A percentile compares a stretch with the other conserved stretches of the same genome.
Conservation (phyloP, 2,113 vertebrate genomes). For the Sprattus sprattus region DNA sequence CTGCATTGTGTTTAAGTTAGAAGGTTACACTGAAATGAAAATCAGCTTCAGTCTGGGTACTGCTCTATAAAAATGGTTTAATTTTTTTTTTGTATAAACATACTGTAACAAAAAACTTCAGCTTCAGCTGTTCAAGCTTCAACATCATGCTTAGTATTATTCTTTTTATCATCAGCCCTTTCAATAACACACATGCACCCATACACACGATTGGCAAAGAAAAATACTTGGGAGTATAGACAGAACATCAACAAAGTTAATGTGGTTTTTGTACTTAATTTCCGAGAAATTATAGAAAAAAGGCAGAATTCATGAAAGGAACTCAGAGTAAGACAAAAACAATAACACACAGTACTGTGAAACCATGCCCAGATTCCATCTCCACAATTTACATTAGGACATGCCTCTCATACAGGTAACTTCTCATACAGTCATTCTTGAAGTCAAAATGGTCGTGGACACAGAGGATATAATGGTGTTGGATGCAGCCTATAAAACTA, state of each 20-base stretch:
- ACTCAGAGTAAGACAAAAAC: background rate
- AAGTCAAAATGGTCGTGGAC: background rate
- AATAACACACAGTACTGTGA: background rate
- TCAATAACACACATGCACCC: background rate
- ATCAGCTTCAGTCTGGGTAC: background rate
- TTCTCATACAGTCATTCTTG: background rate
- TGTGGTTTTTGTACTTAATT: background rate
- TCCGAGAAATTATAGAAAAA: background rate
- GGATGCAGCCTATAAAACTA: conserved; percentile 70
- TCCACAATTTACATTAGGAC: background rate
- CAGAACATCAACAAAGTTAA: background rate
- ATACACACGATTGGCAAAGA: background rate
- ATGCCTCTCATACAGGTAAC: background rate
- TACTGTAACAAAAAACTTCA: conserved; percentile 1
- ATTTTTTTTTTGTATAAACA: conserved; percentile 10
- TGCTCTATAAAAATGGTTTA: conserved; percentile 18
- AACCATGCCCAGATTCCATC: background rate
- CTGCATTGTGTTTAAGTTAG: too few relatives aligned
- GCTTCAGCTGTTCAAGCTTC: background rate
- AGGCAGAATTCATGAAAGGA: background rate
- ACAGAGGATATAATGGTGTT: background rate
- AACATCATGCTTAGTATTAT: conserved; percentile 8
- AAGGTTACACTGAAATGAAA: background rate
- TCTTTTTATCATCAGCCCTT: background rate
- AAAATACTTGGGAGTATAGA: background rate